Evolutionary conservation across 2,113 vertebrate species (phyloP).

Genomic region (Amblyopsis rosae): DNA sequence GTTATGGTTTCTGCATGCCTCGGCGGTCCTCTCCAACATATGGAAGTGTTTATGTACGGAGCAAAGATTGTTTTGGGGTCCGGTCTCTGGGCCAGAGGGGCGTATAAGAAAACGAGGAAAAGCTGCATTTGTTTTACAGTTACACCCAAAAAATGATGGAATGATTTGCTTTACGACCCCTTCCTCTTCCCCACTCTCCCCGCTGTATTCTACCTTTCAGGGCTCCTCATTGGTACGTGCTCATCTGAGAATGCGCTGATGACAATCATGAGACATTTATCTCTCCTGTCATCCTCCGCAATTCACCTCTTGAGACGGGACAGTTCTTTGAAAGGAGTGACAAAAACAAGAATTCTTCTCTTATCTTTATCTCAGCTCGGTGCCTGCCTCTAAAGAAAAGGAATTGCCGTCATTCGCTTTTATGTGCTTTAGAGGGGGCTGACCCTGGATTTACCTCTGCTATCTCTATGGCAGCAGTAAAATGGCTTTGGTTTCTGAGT

Average conservation of each 20-base stretch:
- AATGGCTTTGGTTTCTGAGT: neutral
- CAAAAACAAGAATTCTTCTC: conserved; percentile 2
- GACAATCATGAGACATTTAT: conserved; percentile 44
- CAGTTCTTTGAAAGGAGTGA: no score
- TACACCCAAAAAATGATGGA: conserved; percentile 44
- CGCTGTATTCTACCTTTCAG: conserved; percentile 17
- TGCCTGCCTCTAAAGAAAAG: conserved; percentile 28
- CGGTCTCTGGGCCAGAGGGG: conserved; percentile 51
- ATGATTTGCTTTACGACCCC: conserved; percentile 50
- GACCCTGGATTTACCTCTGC: neutral
- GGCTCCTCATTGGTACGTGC: conserved; percentile 51
- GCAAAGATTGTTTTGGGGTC: conserved; percentile 31
- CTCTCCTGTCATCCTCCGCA: neutral
- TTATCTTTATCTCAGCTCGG: conserved; percentile 36
- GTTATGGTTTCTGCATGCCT: conserved; percentile 31
- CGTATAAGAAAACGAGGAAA: conserved; percentile 36
- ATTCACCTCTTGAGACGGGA: neutral
- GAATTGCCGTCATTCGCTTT: conserved; percentile 31
- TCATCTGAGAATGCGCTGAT: conserved; percentile 29
- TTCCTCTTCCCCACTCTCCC: neutral
- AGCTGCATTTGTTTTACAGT: conserved; percentile 45
- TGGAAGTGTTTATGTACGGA: conserved; percentile 65
- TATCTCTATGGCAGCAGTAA: conserved; percentile 24
- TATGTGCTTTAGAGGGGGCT: neutral
- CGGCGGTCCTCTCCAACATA: conserved; percentile 53